Percentiles rank a stretch among this genome's conserved stretches.
These are phyloP conservation scores for Zaprionus bogoriensis DNA, from an alignment of 2,888 invertebrate species.

Conservation along the genomic window DNA sequence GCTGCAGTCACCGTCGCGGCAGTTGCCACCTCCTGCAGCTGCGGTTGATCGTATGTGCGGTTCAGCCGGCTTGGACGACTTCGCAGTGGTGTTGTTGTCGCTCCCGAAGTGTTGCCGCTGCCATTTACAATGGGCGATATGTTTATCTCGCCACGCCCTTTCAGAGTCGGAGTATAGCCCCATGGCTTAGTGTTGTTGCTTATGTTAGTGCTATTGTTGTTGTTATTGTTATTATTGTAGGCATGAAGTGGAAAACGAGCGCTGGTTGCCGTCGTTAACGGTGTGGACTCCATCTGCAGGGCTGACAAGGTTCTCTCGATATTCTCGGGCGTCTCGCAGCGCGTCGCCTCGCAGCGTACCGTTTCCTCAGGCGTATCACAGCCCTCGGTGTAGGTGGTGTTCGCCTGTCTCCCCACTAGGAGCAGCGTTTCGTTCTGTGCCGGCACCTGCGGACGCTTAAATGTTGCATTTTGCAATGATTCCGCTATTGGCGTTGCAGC, in stretches of 20 bases:
- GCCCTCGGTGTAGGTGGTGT: slow-evolving; percentile 58
- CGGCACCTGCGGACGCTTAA: slow-evolving; percentile 46
- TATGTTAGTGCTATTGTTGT: slow-evolving; percentile 31
- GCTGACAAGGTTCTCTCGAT: slow-evolving; percentile 49
- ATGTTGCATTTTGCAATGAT: slow-evolving; percentile 42
- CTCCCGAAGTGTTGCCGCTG: not conserved
- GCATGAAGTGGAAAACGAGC: slow-evolving; percentile 6
- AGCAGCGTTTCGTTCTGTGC: slow-evolving; percentile 70
- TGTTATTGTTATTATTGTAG: slow-evolving; percentile 19
- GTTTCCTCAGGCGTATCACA: slow-evolving; percentile 50
- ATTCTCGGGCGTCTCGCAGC: slow-evolving; percentile 79
- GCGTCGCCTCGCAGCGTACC: slow-evolving; percentile 59
- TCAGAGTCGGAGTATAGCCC: slow-evolving; percentile 71
- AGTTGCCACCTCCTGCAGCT: slow-evolving; percentile 9
- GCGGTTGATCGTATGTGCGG: slow-evolving; percentile 69
- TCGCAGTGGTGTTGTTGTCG: slow-evolving; percentile 23
- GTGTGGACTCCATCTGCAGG: slow-evolving; percentile 78
- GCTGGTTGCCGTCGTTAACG: slow-evolving; percentile 53
- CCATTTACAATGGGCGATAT: slow-evolving; percentile 78
- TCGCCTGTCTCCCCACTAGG: slow-evolving; percentile 46
- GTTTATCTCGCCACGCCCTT: slow-evolving; percentile 65
- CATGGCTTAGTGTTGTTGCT: slow-evolving; percentile 56
- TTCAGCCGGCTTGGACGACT: slow-evolving; percentile 38
- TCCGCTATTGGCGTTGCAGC: slow-evolving; percentile 26
- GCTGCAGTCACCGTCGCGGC: slow-evolving; percentile 21